Percentiles rank a stretch among this genome's conserved stretches.
Conservation (phyloP, 1,140 invertebrate species). For the Atta texana region DNA sequence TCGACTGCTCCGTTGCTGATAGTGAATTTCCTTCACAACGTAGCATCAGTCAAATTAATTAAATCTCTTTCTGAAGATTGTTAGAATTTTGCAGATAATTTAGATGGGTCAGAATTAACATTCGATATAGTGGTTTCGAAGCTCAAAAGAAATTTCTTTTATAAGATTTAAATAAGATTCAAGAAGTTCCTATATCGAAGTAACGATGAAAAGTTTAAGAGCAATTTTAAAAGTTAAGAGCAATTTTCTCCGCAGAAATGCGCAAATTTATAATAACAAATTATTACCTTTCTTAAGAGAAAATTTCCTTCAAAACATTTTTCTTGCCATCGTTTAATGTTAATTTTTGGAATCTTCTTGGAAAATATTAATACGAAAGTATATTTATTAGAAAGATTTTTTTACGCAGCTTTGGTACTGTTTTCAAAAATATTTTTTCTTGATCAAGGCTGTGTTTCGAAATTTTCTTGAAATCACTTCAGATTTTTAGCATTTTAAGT, state of each 20-base stretch:
- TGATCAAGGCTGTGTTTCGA: neutral
- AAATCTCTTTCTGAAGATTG: neutral
- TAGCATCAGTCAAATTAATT: neutral
- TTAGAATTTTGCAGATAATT: neutral
- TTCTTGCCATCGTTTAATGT: neutral
- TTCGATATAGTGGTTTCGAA: neutral
- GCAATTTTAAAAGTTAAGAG: neutral
- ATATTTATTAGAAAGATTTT: neutral
- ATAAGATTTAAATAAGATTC: neutral
- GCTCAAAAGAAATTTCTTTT: neutral
- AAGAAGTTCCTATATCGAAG: neutral
- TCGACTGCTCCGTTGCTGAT: slow-evolving; percentile 58
- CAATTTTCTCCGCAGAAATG: neutral
- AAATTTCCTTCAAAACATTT: neutral
- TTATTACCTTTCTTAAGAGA: neutral
- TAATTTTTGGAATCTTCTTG: neutral
- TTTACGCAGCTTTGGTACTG: neutral
- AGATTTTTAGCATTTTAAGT: neutral
- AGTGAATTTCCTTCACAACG: slow-evolving; percentile 54
- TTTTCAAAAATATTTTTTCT: neutral
- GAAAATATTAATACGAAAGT: neutral
- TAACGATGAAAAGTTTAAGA: neutral
- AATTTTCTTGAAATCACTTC: neutral
- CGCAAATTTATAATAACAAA: neutral
- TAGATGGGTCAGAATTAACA: neutral